Conservation (phyloP, 2,888 invertebrate genomes). For the Dysmachus trigonus region DNA sequence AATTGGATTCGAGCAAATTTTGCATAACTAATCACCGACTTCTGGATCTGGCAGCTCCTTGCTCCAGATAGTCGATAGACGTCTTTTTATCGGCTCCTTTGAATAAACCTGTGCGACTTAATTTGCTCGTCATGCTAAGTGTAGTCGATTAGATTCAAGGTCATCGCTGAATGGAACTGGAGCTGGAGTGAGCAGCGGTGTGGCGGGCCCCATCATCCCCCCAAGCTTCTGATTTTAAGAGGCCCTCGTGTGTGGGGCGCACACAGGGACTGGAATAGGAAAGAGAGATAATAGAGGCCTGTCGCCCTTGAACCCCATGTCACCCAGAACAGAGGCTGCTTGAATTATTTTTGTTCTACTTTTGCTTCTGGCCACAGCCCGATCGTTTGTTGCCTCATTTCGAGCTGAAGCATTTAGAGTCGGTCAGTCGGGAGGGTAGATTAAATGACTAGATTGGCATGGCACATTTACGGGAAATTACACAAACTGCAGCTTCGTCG, state of each 20-base stretch:
- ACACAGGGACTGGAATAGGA: not conserved
- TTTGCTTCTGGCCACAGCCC: not conserved
- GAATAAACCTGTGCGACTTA: not conserved
- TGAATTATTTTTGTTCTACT: not conserved
- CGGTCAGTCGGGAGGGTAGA: not conserved
- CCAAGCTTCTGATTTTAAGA: not conserved
- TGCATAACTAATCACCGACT: not conserved
- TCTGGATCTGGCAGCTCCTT: not conserved
- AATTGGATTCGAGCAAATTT: not conserved
- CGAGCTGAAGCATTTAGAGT: not conserved
- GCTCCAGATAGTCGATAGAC: not conserved
- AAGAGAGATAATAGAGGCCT: not conserved
- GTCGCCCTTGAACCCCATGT: not conserved
- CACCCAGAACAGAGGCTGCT: not conserved
- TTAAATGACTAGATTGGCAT: not conserved
- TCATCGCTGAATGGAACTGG: not conserved
- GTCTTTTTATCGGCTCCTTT: not conserved
- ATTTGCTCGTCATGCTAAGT: not conserved
- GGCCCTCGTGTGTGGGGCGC: not conserved
- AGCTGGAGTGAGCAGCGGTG: not conserved
- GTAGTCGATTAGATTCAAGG: conserved; percentile 33
- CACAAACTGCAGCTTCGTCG: not conserved
- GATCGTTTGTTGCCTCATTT: not conserved
- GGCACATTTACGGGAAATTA: not conserved
- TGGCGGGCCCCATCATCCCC: not conserved